Evolutionary conservation across 2,888 invertebrate genomes (phyloP).

Genomic region (Steinernema scapterisci): DNA sequence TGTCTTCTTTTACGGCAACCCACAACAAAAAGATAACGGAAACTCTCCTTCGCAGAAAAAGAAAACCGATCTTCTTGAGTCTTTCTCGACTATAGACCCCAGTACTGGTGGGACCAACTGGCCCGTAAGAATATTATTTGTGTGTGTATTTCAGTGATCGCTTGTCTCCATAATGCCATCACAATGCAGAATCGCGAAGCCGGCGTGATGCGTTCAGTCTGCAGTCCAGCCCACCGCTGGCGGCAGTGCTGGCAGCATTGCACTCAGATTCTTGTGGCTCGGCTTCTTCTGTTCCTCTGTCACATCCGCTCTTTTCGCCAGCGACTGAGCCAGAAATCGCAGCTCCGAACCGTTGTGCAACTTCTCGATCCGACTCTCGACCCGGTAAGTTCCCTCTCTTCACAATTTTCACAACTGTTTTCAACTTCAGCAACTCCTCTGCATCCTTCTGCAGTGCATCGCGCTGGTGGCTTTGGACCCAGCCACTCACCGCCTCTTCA

Average conservation of each 20-base stretch:
- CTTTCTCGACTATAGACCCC: constrained; percentile 63
- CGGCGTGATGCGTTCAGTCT: constrained; percentile 73
- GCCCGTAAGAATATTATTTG: background rate
- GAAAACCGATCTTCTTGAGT: constrained; percentile 54
- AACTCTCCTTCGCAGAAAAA: constrained; percentile 13
- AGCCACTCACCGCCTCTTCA: constrained; percentile 72
- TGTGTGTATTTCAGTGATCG: constrained; percentile 69
- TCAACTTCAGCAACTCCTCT: constrained; percentile 73
- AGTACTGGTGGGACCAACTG: constrained; percentile 46
- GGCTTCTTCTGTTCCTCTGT: constrained; percentile 74
- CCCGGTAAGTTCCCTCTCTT: constrained; percentile 70
- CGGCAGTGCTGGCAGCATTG: constrained; percentile 74
- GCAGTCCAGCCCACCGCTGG: constrained; percentile 74
- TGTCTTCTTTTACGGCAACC: constrained; percentile 53
- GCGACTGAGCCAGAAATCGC: constrained; percentile 72
- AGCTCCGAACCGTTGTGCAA: constrained; percentile 73
- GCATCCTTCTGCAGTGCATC: constrained; percentile 74
- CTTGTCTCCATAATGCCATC: constrained; percentile 73
- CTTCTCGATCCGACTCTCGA: constrained; percentile 75
- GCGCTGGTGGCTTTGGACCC: constrained; percentile 74
- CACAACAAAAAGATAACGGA: background rate
- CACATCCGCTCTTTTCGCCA: constrained; percentile 69
- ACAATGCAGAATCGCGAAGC: constrained; percentile 74
- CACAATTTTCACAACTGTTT: background rate
- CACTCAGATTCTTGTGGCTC: constrained; percentile 73